Base-by-base conservation (phyloP, 2,113 vertebrate genomes). In the Paedocypris sp. region DNA sequence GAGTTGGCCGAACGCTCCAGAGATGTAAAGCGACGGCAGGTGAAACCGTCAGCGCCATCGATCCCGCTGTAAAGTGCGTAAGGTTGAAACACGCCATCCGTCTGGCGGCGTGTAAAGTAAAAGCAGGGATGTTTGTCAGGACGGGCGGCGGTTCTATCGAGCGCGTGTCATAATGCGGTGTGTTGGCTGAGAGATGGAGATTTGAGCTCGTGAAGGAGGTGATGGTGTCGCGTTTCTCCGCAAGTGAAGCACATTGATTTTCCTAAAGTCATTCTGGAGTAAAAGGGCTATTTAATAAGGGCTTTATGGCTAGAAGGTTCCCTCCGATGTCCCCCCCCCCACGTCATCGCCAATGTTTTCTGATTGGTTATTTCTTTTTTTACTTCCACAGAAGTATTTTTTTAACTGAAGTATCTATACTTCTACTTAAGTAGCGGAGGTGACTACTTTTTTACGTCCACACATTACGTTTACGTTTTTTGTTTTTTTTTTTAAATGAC, bases 181-280 rank as follows among this genome's bases (percentile, higher is more conserved):
- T 64, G 22, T 56, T 46, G 49, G 35, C 35, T 15, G 32, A 33
- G 12, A 49, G 58, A 65, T 56, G 39, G 18, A 53, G 48, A 61
- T 70, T 26, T 49, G 25, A 48, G 32, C 5, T 54, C 13, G 58
- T 61, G 57, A 38, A 42, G 47, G 51, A 20, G 50, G 67, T 50
- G 56, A 42, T 20, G 25, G 26, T 31, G 53, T 25, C 6, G 38
- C 38, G 39, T 58, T 25, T 58, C 54, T 54, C 57, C 60, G 48
- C 45, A 54, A 43, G 60, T 49, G 60, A 58, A 63, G 56, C 26
- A 32, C 39, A 64, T 60, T 69, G 67, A 69, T 64, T 64, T 53
- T 60, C 67, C 50, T 69, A 69, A 69, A 64, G 53, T 48, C 16
- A 22, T 43, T 64, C 42, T 48, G 42, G 47, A 60, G 63, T 64